Evolutionary conservation across 2,888 invertebrate genomes (phyloP).

Genomic region (Himalopsyche tibetana): DNA sequence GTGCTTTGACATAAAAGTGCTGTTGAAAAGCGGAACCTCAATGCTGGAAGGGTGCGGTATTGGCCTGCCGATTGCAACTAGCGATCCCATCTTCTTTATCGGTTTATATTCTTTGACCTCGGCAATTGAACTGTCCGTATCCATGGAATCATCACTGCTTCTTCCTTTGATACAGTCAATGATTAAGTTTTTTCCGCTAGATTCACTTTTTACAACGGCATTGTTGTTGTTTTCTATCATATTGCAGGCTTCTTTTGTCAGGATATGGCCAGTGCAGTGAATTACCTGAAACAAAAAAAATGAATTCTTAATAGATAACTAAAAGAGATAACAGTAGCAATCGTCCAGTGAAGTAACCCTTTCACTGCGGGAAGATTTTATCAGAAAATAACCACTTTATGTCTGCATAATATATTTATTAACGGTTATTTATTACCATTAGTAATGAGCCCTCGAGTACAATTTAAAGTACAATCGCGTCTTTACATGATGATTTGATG

Average conservation of each 20-base stretch:
- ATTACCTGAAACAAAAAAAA: slow-evolving; percentile 82
- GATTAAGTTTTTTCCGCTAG: slow-evolving; percentile 23
- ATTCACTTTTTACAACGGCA: slow-evolving; percentile 66
- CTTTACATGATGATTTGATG: too few relatives aligned
- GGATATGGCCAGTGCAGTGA: slow-evolving; percentile 89
- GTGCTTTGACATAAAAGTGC: slow-evolving; percentile 94
- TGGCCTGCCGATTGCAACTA: slow-evolving; percentile 87
- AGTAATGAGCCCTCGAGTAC: too few relatives aligned
- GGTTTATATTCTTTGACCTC: slow-evolving; percentile 69
- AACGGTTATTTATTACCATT: too few relatives aligned
- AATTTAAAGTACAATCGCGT: too few relatives aligned
- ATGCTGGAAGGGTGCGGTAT: slow-evolving; percentile 95
- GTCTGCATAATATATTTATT: too few relatives aligned
- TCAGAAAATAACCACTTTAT: too few relatives aligned
- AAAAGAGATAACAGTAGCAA: too few relatives aligned
- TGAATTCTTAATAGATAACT: slow-evolving; percentile 12
- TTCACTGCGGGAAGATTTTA: too few relatives aligned
- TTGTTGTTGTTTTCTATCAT: slow-evolving; percentile 67
- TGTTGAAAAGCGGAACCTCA: slow-evolving; percentile 90
- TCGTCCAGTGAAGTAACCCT: too few relatives aligned
- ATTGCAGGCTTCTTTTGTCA: slow-evolving; percentile 72
- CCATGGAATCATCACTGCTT: slow-evolving; percentile 57
- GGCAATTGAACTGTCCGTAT: slow-evolving; percentile 67
- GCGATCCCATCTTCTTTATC: slow-evolving; percentile 72
- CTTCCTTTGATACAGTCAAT: slow-evolving; percentile 58